phyloP scores from a whole-genome alignment of 92 coral and sea anemone species.

The Epizoanthus stellaris region DNA sequence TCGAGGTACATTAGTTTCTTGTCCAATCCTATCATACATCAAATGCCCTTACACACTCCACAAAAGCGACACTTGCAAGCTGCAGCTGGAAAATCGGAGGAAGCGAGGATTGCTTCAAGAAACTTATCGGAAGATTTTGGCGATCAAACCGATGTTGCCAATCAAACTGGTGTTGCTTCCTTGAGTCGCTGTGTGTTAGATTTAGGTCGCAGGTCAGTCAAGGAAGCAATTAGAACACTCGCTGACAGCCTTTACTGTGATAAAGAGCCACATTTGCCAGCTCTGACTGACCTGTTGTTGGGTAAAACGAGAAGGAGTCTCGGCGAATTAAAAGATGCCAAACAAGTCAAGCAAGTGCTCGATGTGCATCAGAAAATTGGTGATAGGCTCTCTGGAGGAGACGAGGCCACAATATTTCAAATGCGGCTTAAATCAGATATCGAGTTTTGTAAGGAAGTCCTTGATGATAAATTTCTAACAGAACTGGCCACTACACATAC shows the following conservation, averaged over 20 bases:
- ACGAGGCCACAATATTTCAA: constrained; percentile 1
- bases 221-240: constrained; percentile 13
- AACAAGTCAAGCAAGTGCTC: constrained; percentile 3
- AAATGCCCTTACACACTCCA: constrained; percentile 21
- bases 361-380: constrained; percentile 18
- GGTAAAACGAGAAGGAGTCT: constrained; percentile 13
- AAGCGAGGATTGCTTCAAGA: background rate
- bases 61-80: constrained; percentile 14
- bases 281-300: background rate
- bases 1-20: no score
- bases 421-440: background rate
- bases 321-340: background rate
- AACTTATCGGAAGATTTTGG: background rate
- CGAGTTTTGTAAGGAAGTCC: constrained; percentile 1
- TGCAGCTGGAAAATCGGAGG: constrained; percentile 11
- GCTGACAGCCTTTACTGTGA: constrained; percentile 20
- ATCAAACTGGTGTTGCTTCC: background rate
- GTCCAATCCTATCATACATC: background rate
- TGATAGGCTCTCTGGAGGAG: constrained; percentile 21
- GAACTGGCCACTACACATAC: constrained; percentile 5
- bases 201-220: constrained; percentile 23
- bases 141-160: background rate
- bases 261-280: constrained; percentile 11
- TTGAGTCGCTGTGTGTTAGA: background rate
- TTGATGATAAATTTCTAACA: background rate